Evolutionary conservation across 2,888 invertebrate genomes (phyloP).

Genomic region (Agrotis clavis): DNA sequence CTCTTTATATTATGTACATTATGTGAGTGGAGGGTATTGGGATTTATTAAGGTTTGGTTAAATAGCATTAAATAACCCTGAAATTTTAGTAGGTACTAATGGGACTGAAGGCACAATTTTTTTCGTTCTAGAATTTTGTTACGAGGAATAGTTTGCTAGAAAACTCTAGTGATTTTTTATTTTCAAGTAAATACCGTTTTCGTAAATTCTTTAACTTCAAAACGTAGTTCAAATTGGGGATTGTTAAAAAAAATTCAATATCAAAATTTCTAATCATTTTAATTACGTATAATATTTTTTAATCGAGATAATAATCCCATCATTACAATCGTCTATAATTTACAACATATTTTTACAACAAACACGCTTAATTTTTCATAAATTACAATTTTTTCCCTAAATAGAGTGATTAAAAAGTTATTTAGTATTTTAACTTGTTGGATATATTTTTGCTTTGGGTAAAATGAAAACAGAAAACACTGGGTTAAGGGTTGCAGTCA

Average conservation of each 20-base stretch:
- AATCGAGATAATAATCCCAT: constrained; percentile 66
- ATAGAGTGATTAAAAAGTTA: constrained; percentile 62
- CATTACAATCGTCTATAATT: constrained; percentile 75
- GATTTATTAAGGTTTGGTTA: neutral
- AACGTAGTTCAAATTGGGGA: neutral
- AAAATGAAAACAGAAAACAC: too few species aligned
- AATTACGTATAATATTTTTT: constrained; percentile 79
- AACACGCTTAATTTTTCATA: constrained; percentile 63
- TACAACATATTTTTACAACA: constrained; percentile 76
- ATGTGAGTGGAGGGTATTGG: too few species aligned
- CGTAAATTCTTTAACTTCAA: neutral
- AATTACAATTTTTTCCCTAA: constrained; percentile 69
- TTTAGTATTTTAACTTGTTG: constrained; percentile 52
- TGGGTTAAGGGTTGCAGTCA: constrained; percentile 26
- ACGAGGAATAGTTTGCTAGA: too few species aligned
- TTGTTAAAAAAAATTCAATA: constrained; percentile 52
- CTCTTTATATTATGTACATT: neutral
- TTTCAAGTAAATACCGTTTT: neutral
- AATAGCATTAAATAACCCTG: too few species aligned
- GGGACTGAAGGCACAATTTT: too few species aligned
- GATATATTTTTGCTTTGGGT: constrained; percentile 45
- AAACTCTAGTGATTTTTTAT: neutral
- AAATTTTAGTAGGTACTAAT: too few species aligned
- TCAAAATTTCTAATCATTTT: constrained; percentile 76
- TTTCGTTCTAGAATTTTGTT: too few species aligned